Evolutionary conservation across 2,888 invertebrate species (phyloP), one percentile per base, ranked within the genome.

Genomic region (Nasonia oneida): DNA sequence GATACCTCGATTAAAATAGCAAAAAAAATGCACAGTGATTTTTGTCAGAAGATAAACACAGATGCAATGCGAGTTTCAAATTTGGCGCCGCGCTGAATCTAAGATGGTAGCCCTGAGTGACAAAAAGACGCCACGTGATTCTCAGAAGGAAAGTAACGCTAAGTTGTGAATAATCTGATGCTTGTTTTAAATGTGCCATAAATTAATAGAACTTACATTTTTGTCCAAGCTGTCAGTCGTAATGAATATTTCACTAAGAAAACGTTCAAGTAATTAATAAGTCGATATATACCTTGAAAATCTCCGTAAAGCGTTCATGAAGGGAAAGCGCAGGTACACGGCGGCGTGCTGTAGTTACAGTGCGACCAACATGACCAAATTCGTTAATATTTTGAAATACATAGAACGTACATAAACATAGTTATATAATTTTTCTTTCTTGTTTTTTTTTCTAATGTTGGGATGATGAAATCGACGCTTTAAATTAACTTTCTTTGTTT

Each of bases 231-330:
- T 29, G 6, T 42, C 14, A 39, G 23, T 47, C 42, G 57, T n/a
- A 2, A 33, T 14, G 37, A 64, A 77, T 12, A 50, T 73, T 70
- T 70, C 2, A 37, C n/a, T 18, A 2, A 74, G 18, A 74, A 10
- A 39, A 67, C 3, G 8, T 67, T 67, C 18, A 15, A 15, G 12
- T 14, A 67, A 79, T 76, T 71, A 86, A 86, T 75, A 61, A 77
- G 23, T 71, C 18, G 15, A 47, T 82, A 75, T 70, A 70, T 87
- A 87, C 87, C 87, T 87, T 23, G 61, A 53, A 83, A 87, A 64
- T 80, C 82, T 82, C 84, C 84, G 80, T 76, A 75, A 82, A 83
- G 84, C n/a, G 67, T 73, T 80, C 82, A 73, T 87, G 18, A 80
- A 71, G 61, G 84, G 75, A 73, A 57, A 86, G 79, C 84, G 84